Evolutionary conservation across 2,113 vertebrate species (phyloP), one percentile per base, ranked within the genome.

Genomic region (Eulacestoma nigropectus): DNA sequence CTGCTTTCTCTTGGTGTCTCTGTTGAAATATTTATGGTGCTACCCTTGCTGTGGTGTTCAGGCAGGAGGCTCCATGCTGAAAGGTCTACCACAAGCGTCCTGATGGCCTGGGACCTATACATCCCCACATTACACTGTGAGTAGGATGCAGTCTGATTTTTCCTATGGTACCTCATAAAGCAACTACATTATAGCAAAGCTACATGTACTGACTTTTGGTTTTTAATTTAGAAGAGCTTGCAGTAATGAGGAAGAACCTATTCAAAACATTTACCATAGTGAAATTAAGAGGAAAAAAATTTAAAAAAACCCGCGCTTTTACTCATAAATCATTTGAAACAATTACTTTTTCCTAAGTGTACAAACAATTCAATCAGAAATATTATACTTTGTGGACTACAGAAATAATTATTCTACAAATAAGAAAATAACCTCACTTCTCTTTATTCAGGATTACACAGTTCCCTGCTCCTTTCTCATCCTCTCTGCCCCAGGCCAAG

Each of bases 221-320:
- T 84, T 76, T 76, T 53, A 67, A 53, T 74, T 78, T 56, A 67
- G 30, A 91, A 84, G 19, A 29, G 25, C 21, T 75, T 68, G 30
- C 11, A 64, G 39, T 75, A 72, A 68, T 16, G 15, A 75, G 21
- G 20, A 74, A 81, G 19, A 69, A 4, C 6, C 7, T 81, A 13
- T 67, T 67, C 64, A 64, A 91, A 93, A 50, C 5, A 68, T 52
- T 46, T 67, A 42, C 21, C 26, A 57, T 6, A 41, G 25, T 60
- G 29, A 84, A 64, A 17, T 18, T 29, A 50, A 60, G 25, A 29
- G 19, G 5, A 21, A 35, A 6, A 50, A 86, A 37, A 25, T 4
- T 18, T 4, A 4, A 0, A 65, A 44, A 21, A 1, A 0, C 0
- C 1, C 3, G 9, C 15, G 14, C 11, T 91, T 81, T 84, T 90